Conservation (phyloP, 2,888 invertebrate species). For the Cerceris ruficornis region DNA sequence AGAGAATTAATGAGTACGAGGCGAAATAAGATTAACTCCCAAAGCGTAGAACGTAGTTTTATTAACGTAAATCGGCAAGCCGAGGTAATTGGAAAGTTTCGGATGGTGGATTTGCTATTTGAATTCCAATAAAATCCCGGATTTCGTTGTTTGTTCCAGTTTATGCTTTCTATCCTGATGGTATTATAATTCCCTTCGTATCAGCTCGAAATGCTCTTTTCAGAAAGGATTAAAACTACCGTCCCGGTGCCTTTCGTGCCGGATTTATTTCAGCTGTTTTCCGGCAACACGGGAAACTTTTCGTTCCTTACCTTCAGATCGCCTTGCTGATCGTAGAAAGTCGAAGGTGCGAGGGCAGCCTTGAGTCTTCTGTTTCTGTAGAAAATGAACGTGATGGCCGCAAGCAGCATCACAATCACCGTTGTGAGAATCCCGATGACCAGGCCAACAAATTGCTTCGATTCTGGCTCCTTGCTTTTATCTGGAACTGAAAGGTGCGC, state of each 20-base stretch:
- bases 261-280: background rate
- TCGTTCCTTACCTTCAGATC: conserved; percentile 74
- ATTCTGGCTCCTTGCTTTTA: conserved; percentile 84
- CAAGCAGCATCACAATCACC: conserved; percentile 87
- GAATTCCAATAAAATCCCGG: conserved; percentile 36
- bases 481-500: conserved; percentile 79
- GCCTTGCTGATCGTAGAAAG: conserved; percentile 76
- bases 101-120: conserved; percentile 45
- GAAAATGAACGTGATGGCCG: conserved; percentile 88
- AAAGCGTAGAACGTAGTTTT: conserved; percentile 36
- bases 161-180: conserved; percentile 17
- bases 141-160: conserved; percentile 21
- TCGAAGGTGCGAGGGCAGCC: conserved; percentile 76
- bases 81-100: conserved; percentile 47
- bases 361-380: conserved; percentile 85
- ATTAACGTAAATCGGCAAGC: conserved; percentile 27
- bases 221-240: background rate
- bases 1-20: conserved; percentile 17
- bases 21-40: background rate
- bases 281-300: background rate
- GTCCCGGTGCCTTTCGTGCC: background rate
- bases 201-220: no score
- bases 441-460: conserved; percentile 85
- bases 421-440: conserved; percentile 88
- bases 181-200: conserved; percentile 18